Base-by-base conservation (phyloP, 2,888 invertebrate genomes). In the Tromatobia lineatoria region DNA sequence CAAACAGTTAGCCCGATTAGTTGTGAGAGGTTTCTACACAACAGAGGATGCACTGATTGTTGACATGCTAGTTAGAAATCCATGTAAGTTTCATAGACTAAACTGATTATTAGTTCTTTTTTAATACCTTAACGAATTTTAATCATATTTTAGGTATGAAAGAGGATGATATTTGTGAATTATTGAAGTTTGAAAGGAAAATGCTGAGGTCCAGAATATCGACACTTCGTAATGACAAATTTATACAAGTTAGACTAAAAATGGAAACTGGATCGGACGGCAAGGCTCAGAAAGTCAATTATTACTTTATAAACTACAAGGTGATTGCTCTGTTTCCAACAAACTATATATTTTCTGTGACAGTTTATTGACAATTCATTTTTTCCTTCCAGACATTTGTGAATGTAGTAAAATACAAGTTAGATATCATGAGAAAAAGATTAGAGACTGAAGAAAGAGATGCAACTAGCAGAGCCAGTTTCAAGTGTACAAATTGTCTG, bases 261-360 rank as follows among this genome's bases (percentile, higher is more conserved):
- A 98, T 99, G 97, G 99, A 99, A 95, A 99, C 99, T 76, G 98
- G 98, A 50, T 95, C 96, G 0, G 99, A 99, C 94, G 98, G 98
- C 4, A 98, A 98, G 94, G 98, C 98, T 45, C 98, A 98, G 91
- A 98, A 98, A 95, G 98, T 99, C 23, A 99, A 99, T 94, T 99
- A 99, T 94, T 99, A 99, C 94, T 99, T 98, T 92, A 99, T 99
- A 89, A 99, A 99, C 94, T 99, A 99, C 94, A 98, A 98, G 92
- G 95, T 95, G 90, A 87, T 20, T 64, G 38, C 3, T 34, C 2
- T 15, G 29, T 59, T 13, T n/a, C n/a, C n/a, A n/a, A n/a, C n/a
- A n/a, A n/a, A n/a, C n/a, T n/a, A n/a, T n/a, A n/a, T n/a, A n/a
- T n/a, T n/a, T n/a, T n/a, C n/a, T n/a, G n/a, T n/a, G n/a, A n/a